Evolutionary conservation across 2,888 invertebrate species (phyloP).

Genomic region (Pinctada fucata): DNA sequence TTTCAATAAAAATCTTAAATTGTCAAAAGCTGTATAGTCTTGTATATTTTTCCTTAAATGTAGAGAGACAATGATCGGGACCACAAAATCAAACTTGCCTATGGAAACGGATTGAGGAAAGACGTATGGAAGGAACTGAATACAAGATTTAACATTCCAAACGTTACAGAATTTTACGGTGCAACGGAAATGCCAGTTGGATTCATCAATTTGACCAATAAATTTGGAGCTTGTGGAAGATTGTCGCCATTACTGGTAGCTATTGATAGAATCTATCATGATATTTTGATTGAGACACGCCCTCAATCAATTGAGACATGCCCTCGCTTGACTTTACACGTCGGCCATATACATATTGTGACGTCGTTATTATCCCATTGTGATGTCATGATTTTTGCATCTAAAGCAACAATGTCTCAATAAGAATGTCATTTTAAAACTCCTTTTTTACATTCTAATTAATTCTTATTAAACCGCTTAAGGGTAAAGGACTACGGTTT

Average conservation of each 20-base stretch:
- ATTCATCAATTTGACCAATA: slow-evolving; percentile 93
- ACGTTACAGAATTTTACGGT: slow-evolving; percentile 94
- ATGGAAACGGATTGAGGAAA: slow-evolving; percentile 93
- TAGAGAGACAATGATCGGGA: slow-evolving; percentile 64
- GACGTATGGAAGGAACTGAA: slow-evolving; percentile 95
- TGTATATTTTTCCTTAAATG: background rate
- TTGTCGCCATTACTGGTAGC: slow-evolving; percentile 57
- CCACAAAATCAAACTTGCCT: slow-evolving; percentile 83
- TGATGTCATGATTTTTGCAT: no score
- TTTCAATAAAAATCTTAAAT: no score
- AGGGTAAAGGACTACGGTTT: no score
- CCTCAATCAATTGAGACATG: no score
- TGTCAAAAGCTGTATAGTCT: background rate
- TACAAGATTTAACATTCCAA: slow-evolving; percentile 87
- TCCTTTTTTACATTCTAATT: no score
- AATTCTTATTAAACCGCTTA: no score
- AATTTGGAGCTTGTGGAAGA: slow-evolving; percentile 64
- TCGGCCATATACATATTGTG: no score
- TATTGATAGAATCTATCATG: background rate
- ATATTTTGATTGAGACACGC: no score
- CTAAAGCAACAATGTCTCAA: no score
- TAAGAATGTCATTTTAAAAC: no score
- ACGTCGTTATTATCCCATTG: no score
- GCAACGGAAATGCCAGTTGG: slow-evolving; percentile 98
- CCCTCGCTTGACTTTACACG: no score